Conservation (phyloP, 2,888 invertebrate genomes). For the Monoplex corrugatus region DNA sequence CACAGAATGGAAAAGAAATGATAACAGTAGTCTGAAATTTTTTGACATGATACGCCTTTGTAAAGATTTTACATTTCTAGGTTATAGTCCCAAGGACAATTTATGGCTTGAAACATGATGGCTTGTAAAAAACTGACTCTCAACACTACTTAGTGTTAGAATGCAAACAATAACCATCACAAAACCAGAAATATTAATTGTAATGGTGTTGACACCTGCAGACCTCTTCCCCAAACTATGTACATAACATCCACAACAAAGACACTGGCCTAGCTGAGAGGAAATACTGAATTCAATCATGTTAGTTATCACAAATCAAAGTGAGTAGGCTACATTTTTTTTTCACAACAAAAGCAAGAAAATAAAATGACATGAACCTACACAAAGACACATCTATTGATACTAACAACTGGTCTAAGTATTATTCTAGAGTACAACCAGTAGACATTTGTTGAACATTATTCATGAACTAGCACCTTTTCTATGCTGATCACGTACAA, state of each 20-base stretch:
- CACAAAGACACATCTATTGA: neutral
- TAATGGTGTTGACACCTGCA: slow-evolving; percentile 19
- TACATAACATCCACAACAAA: neutral
- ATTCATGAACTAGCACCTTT: slow-evolving; percentile 2
- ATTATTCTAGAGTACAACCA: neutral
- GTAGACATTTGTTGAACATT: neutral
- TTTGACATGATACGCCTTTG: neutral
- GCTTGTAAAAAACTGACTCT: neutral
- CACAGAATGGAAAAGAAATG: neutral
- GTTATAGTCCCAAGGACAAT: neutral
- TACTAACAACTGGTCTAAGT: neutral
- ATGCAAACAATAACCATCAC: neutral
- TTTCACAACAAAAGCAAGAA: neutral
- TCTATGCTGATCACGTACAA: neutral
- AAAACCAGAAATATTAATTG: too few relatives aligned
- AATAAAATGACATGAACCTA: neutral
- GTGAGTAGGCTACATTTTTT: neutral
- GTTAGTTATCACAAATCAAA: neutral
- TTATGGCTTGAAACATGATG: neutral
- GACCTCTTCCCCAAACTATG: neutral
- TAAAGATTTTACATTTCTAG: neutral
- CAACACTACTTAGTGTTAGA: neutral
- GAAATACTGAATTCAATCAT: neutral
- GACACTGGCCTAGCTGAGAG: neutral
- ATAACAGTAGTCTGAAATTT: neutral